Conservation (phyloP, 2,113 vertebrate species). For the Merops nubicus region DNA sequence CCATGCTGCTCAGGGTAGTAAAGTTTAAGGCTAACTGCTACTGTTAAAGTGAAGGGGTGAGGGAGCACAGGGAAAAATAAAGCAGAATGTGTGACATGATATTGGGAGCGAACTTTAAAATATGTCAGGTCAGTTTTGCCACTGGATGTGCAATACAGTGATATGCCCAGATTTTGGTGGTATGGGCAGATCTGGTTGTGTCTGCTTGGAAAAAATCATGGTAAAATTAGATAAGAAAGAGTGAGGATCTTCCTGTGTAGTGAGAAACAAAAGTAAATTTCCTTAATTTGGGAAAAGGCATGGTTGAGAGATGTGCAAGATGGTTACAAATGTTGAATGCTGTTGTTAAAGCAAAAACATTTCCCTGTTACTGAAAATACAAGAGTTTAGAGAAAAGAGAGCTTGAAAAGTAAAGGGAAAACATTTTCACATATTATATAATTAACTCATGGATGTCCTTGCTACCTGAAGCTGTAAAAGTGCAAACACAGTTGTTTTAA, state of each 20-base stretch:
- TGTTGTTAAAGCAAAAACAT: background rate
- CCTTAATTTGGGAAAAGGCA: background rate
- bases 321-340: background rate
- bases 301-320: background rate
- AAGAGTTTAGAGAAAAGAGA: background rate
- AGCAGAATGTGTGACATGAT: background rate
- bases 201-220: background rate
- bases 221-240: background rate
- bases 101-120: background rate
- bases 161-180: background rate
- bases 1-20: background rate
- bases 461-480: background rate
- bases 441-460: background rate
- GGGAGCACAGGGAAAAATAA: background rate
- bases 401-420: background rate
- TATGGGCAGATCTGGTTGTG: background rate
- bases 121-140: background rate
- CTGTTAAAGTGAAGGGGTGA: background rate
- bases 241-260: background rate
- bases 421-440: rapidly evolving
- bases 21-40: background rate
- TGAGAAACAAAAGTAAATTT: background rate
- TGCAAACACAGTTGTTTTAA: background rate
- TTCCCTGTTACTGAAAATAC: background rate
- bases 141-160: background rate